These are phyloP conservation scores for Sander vitreus DNA, from an alignment of 2,113 vertebrate species.

Conservation along the genomic window DNA sequence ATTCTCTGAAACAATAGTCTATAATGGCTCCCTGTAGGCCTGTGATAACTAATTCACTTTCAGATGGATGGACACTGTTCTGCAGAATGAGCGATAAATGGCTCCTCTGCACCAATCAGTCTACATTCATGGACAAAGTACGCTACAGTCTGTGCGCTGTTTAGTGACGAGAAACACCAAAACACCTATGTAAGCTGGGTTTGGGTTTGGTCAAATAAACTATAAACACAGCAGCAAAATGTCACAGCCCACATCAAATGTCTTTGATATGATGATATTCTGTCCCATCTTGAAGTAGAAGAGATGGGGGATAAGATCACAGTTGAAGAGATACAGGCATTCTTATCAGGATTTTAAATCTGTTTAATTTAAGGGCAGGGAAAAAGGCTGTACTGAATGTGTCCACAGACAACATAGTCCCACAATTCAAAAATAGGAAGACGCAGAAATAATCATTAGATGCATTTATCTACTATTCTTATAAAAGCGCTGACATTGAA, in stretches of 20 bases:
- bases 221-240: slow-evolving; percentile 66
- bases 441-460: slow-evolving; percentile 85
- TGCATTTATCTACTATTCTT: slow-evolving; percentile 80
- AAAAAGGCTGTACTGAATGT: slow-evolving; percentile 40
- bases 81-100: slow-evolving; percentile 67
- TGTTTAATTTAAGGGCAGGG: slow-evolving; percentile 65
- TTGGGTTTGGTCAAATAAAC: slow-evolving; percentile 42
- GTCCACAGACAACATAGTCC: slow-evolving; percentile 29
- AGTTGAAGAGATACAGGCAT: slow-evolving; percentile 42
- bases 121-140: slow-evolving; percentile 52
- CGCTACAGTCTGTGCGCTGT: slow-evolving; percentile 14
- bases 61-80: slow-evolving; percentile 66
- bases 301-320: slow-evolving; percentile 64
- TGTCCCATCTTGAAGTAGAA: slow-evolving; percentile 69
- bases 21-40: slow-evolving; percentile 77
- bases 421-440: slow-evolving; percentile 11
- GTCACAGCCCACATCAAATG: slow-evolving; percentile 70
- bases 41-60: slow-evolving; percentile 78
- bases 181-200: slow-evolving; percentile 20
- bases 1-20: slow-evolving; percentile 75
- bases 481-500: neutral
- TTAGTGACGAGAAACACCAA: slow-evolving; percentile 40
- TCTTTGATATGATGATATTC: slow-evolving; percentile 61
- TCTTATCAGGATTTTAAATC: slow-evolving; percentile 70
- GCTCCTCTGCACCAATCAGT: slow-evolving; percentile 59